Conservation (phyloP, 1,140 invertebrate genomes). For the Solen grandis region DNA sequence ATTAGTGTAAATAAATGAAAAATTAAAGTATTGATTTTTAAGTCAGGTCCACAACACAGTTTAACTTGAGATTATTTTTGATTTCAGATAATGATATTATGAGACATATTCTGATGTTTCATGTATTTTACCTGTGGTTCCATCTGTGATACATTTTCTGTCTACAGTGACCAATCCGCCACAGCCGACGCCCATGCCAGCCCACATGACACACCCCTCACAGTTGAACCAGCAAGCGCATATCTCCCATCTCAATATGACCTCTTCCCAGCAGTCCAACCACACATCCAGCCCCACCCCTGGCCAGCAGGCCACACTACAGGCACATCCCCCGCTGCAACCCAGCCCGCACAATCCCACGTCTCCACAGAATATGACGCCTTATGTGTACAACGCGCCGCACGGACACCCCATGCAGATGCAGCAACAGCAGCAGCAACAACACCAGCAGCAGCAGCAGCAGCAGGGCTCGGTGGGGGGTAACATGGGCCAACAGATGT, state of each 20-base stretch:
- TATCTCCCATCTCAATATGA: no score
- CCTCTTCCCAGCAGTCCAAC: no score
- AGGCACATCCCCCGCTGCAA: slow-evolving; percentile 51
- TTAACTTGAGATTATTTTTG: slow-evolving; percentile 4
- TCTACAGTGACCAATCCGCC: slow-evolving; percentile 13
- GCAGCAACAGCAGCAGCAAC: no score
- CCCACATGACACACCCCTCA: slow-evolving; percentile 62
- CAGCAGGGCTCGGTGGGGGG: no score
- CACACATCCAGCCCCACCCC: slow-evolving; percentile 12
- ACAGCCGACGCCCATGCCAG: slow-evolving; percentile 52
- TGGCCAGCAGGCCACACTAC: slow-evolving; percentile 36
- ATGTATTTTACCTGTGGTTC: background rate
- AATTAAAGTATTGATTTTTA: background rate
- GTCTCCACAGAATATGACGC: slow-evolving; percentile 49
- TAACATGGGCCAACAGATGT: no score
- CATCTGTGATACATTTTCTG: background rate
- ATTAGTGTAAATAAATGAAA: background rate
- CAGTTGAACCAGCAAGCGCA: no score
- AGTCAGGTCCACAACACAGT: background rate
- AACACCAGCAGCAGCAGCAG: no score
- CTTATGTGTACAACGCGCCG: no score
- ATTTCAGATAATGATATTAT: slow-evolving; percentile 8
- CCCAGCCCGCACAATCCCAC: slow-evolving; percentile 44
- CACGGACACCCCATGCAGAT: no score
- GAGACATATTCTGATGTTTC: slow-evolving; percentile 18